Percentiles rank a stretch among this genome's conserved stretches.
These are phyloP conservation scores for Sialis fuliginosa DNA, from an alignment of 2,888 invertebrate genomes.

Conservation along the genomic window DNA sequence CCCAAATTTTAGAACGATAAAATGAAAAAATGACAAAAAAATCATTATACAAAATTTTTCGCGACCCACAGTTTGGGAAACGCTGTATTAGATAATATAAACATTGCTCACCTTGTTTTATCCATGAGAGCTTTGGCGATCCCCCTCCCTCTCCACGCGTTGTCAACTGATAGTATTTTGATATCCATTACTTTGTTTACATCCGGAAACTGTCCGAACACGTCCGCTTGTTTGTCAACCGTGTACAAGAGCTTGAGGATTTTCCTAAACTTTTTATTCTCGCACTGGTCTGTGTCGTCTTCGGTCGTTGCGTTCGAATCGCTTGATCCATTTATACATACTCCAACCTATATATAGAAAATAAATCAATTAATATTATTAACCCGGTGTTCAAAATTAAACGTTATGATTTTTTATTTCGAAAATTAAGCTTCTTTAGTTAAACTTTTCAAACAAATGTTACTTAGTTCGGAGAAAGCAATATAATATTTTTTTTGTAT, in stretches of 20 bases:
- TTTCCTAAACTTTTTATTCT: slow-evolving; percentile 43
- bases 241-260: slow-evolving; percentile 39
- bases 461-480: too few species aligned
- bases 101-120: slow-evolving; percentile 33
- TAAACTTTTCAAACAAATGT: too few species aligned
- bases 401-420: too few species aligned
- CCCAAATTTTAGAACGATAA: too few species aligned
- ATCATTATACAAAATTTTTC: too few species aligned
- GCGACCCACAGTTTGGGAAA: too few species aligned
- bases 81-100: too few species aligned
- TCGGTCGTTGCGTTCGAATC: slow-evolving; percentile 24
- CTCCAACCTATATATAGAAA: slow-evolving; percentile 15
- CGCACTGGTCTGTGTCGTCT: slow-evolving; percentile 30
- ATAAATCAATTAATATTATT: background rate
- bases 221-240: slow-evolving; percentile 34
- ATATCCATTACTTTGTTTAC: slow-evolving; percentile 37
- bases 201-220: slow-evolving; percentile 37
- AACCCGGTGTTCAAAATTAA: too few species aligned
- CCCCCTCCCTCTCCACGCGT: slow-evolving; percentile 43
- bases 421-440: too few species aligned
- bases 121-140: slow-evolving; percentile 43
- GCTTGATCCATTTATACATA: slow-evolving; percentile 19
- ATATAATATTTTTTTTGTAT: too few species aligned
- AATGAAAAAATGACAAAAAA: too few species aligned
- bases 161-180: slow-evolving; percentile 48